These are phyloP conservation scores for Atrichornis clamosus DNA, from an alignment of 2,113 vertebrate species.

Conservation along the genomic window DNA sequence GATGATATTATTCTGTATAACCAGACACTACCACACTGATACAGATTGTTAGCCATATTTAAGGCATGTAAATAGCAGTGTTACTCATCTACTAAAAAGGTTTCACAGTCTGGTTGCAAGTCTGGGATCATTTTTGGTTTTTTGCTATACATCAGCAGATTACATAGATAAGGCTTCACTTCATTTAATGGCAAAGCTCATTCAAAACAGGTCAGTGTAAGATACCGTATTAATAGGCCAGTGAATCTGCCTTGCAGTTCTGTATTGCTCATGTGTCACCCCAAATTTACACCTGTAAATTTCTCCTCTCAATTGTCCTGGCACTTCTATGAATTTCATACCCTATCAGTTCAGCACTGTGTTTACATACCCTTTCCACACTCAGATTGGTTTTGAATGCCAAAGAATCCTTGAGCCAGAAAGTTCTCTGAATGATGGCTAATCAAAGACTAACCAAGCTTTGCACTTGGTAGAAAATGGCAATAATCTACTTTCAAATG, in stretches of 20 bases:
- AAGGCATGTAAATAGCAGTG: neutral
- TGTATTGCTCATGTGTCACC: neutral
- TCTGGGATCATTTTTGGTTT: neutral
- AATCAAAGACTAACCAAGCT: neutral
- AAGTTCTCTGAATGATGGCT: constrained; percentile 5
- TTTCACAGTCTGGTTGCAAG: neutral
- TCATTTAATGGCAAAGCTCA: neutral
- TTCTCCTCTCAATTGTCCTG: neutral
- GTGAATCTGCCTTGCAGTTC: neutral
- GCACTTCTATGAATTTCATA: constrained; percentile 25
- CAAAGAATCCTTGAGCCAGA: neutral
- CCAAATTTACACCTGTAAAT: constrained; percentile 6
- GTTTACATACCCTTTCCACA: constrained; percentile 41
- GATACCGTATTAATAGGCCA: neutral
- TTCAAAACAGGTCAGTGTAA: neutral
- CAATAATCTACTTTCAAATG: neutral
- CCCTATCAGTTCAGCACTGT: neutral
- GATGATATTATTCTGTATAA: neutral
- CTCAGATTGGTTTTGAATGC: constrained; percentile 32
- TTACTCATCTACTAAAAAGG: neutral
- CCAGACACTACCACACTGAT: neutral
- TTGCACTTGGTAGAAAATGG: neutral
- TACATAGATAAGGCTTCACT: neutral
- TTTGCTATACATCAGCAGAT: neutral
- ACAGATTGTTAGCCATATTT: neutral